Evolutionary conservation across 2,888 invertebrate species (phyloP).

Genomic region (Ceramica pisi): DNA sequence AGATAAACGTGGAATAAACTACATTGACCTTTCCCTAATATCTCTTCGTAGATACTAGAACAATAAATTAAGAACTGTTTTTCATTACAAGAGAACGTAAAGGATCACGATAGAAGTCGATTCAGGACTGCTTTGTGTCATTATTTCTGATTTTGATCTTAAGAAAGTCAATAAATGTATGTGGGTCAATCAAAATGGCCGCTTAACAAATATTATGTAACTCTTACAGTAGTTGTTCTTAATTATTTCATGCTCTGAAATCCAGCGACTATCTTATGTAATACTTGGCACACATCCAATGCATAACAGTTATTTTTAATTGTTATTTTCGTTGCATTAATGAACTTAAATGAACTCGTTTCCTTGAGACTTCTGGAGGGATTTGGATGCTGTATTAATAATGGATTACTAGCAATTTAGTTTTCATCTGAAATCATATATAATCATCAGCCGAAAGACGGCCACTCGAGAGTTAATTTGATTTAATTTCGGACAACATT

Average conservation of each 20-base stretch:
- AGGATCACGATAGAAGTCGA: too few relatives aligned
- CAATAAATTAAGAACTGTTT: too few relatives aligned
- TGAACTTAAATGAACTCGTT: constrained; percentile 16
- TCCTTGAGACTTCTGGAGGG: not conserved
- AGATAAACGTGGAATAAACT: too few relatives aligned
- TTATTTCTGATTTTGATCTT: too few relatives aligned
- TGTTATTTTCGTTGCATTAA: constrained; percentile 11
- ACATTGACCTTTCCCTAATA: too few relatives aligned
- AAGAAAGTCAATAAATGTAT: too few relatives aligned
- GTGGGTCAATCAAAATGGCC: not conserved
- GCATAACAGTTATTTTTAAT: constrained; percentile 45
- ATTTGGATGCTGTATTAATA: not conserved
- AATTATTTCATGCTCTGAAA: constrained; percentile 34
- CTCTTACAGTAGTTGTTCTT: constrained; percentile 2
- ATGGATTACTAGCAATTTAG: not conserved
- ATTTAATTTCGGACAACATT: too few relatives aligned
- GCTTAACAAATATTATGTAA: constrained; percentile 21
- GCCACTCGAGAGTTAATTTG: too few relatives aligned
- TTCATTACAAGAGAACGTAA: too few relatives aligned
- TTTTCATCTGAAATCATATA: not conserved
- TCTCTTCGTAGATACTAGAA: too few relatives aligned
- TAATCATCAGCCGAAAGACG: too few relatives aligned
- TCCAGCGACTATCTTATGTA: constrained; percentile 15
- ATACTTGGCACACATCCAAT: constrained; percentile 45
- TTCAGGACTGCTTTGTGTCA: too few relatives aligned